These are phyloP conservation scores for Agonopterix subpropinquella DNA, from an alignment of 2,888 invertebrate genomes.

Conservation along the genomic window DNA sequence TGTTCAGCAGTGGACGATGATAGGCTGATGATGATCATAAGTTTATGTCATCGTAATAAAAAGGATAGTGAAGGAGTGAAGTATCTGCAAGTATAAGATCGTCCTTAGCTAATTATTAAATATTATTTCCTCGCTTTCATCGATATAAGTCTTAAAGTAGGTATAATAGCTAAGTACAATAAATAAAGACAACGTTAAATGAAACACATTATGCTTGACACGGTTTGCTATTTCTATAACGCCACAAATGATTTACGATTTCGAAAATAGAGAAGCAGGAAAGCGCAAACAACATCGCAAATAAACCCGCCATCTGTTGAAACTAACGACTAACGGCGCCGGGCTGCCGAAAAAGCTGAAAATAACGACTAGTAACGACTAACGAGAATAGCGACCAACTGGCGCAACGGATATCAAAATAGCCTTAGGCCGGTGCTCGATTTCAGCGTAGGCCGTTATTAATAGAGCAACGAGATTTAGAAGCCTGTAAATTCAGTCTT, in stretches of 20 bases:
- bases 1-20: too few relatives aligned
- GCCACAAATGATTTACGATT: background rate
- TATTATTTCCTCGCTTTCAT: too few relatives aligned
- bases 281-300: background rate
- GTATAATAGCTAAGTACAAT: too few relatives aligned
- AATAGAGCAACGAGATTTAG: conserved; percentile 25
- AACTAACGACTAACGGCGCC: conserved; percentile 20
- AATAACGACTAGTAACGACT: conserved; percentile 32
- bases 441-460: conserved; percentile 36
- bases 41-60: too few relatives aligned
- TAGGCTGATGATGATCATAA: too few relatives aligned
- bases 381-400: conserved; percentile 55
- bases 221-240: background rate
- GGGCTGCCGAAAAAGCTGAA: conserved; percentile 24
- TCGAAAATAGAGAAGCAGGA: background rate
- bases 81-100: too few relatives aligned
- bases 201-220: too few relatives aligned
- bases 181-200: too few relatives aligned
- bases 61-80: too few relatives aligned
- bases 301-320: conserved; percentile 47
- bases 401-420: conserved; percentile 34
- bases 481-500: conserved; percentile 51
- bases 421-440: conserved; percentile 32
- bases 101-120: too few relatives aligned
- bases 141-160: too few relatives aligned